Conservation (phyloP, 2,113 vertebrate genomes). For the Lasiurus cinereus region DNA sequence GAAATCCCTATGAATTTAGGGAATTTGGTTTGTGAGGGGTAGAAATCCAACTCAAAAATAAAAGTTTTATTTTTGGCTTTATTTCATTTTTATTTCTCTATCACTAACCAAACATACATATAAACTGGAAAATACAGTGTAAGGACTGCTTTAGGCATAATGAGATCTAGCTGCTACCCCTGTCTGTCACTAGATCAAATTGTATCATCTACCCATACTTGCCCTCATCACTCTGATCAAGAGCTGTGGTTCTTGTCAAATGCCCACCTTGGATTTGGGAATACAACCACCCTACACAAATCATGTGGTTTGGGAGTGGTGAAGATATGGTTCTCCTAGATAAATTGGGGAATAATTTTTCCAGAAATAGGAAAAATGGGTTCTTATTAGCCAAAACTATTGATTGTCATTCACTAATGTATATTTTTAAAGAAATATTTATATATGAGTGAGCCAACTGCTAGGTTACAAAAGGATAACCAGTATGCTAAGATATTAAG, state of each 20-base stretch:
- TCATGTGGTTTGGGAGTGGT: background rate
- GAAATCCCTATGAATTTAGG: background rate
- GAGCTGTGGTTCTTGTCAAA: background rate
- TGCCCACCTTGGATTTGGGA: background rate
- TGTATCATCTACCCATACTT: too few species aligned
- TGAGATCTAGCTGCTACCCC: background rate
- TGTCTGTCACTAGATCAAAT: background rate
- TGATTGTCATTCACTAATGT: background rate
- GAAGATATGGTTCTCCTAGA: background rate
- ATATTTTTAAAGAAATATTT: background rate
- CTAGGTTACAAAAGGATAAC: background rate
- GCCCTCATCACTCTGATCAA: background rate
- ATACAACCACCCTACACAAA: background rate
- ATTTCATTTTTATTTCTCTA: background rate
- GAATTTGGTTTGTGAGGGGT: background rate
- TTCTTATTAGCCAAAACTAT: background rate
- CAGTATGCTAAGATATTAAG: background rate
- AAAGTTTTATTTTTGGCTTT: background rate
- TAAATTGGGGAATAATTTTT: background rate
- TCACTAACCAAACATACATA: background rate
- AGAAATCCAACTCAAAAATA: conserved; percentile 7
- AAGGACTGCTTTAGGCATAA: background rate
- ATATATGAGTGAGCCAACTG: background rate
- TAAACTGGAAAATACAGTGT: background rate
- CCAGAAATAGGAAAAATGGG: background rate